Evolutionary conservation across 2,888 invertebrate species (phyloP), one percentile per base, ranked within the genome.

Genomic region (Drosophila nigricruria): DNA sequence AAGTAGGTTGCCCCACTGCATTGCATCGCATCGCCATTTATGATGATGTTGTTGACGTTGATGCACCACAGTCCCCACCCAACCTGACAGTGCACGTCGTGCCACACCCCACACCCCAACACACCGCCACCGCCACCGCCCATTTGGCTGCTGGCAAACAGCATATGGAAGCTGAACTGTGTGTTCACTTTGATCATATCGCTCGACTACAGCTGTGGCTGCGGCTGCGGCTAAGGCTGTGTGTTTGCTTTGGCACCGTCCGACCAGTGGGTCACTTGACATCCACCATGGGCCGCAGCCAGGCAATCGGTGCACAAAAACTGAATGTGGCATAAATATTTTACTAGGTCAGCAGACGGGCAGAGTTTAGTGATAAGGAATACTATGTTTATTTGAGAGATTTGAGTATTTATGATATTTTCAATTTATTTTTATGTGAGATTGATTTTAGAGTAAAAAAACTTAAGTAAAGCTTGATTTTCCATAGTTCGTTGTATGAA

Each of bases 161-260:
- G 23, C 88, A 88, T 76, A 69, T 86, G 89, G 87, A 53, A 67
- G 73, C 77, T 5, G 53, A 23, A n/a, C 53, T 73, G 83, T 60
- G 58, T 64, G 73, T 78, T 84, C 73, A 73, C 89, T 85, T 85
- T 85, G 89, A 85, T 85, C 84, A 77, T 67, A 85, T 88, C 82
- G 64, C 65, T 45, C 36, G 47, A 14, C 38, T 63, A 23, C 36
- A 27, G 23, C 25, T 20, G 20, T 25, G 23, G 20, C 47, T n/a
- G 47, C 16, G 47, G 27, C 54, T n/a, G 49, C 9, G 49, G 30
- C 27, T 36, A 25, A 38, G 53, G 38, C 36, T 23, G 53, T 52
- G 34, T 32, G 18, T 76, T 80, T 76, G 84, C 71, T 77, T 84
- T 84, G 84, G 87, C 87, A 83, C 58, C 66, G 89, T 63, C 67